Evolutionary conservation across 1,140 invertebrate species (phyloP).

Genomic region (Oscheius sp.): DNA sequence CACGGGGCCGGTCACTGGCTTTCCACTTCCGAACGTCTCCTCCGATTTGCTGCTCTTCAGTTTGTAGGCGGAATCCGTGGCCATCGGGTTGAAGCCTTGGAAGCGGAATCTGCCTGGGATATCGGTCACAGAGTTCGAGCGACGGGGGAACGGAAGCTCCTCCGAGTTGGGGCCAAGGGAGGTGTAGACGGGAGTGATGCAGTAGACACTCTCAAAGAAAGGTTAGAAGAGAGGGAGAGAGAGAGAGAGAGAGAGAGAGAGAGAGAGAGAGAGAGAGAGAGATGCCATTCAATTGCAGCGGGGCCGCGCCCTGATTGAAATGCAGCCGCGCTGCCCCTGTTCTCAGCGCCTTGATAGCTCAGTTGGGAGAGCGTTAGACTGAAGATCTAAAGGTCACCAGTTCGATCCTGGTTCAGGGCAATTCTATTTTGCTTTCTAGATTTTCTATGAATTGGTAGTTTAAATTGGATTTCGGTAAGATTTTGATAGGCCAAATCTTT

Average conservation of each 20-base stretch:
- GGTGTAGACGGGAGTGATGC: too few species aligned
- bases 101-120: slow-evolving; percentile 18
- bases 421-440: too few species aligned
- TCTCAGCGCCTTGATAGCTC: slow-evolving; percentile 54
- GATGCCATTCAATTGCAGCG: too few species aligned
- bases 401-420: slow-evolving; percentile 50
- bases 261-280: too few species aligned
- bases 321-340: too few species aligned
- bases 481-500: too few species aligned
- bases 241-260: too few species aligned
- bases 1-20: slow-evolving; percentile 1
- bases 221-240: too few species aligned
- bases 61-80: slow-evolving; percentile 18
- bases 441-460: too few species aligned
- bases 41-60: slow-evolving; percentile 21
- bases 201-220: too few species aligned
- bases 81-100: slow-evolving; percentile 5
- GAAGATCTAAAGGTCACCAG: slow-evolving; percentile 57
- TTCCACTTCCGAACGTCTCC: background rate
- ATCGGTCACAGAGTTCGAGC: background rate
- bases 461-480: too few species aligned
- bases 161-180: background rate
- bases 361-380: slow-evolving; percentile 61
- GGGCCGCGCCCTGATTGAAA: too few species aligned
- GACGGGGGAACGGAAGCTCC: background rate